Base-by-base conservation (phyloP, 2,888 invertebrate species). In the Augochlorella aurata region DNA sequence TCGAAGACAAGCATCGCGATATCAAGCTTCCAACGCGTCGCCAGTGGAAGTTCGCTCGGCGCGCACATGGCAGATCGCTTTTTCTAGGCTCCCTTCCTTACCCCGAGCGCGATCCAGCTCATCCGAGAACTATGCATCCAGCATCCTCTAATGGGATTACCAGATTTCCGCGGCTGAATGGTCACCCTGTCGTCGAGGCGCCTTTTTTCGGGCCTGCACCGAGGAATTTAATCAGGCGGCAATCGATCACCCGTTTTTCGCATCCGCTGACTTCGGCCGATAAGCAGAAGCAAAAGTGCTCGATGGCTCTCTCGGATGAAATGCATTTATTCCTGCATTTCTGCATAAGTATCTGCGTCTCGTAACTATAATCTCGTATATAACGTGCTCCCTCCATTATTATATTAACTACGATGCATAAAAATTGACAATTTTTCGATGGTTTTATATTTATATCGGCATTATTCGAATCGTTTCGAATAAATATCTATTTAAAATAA, bases 41-140 rank as follows among this genome's bases (percentile, higher is more conserved):
- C 21, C 66, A 29, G 47, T 73, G 70, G 72, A 81, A 74, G 71
- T 66, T 81, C 66, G 66, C 21, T n/a, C 78, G 65, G 24, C 61
- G 49, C 72, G 54, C 79, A 84, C 82, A 81, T 86, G 85, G 78
- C 71, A n/a, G 63, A 81, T 86, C 73, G 71, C 66, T 86, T 85
- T 82, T 85, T 86, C 81, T 80, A 80, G 29, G 68, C 74, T 58
- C 58, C 70, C 63, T 63, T 38, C 54, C 63, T 63, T 10, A 18
- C 10, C 18, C 38, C 54, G 54, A 5, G 54, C 38, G 38, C 10
- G 63, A 18, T 18, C 18, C 10, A n/a, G 79, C 69, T 71, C 70
- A 61, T 71, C 58, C 70, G 66, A 61, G 47, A 50, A 66, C 49
- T 58, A 21, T 54, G 58, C 49, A 18, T 24, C 21, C 9, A 44